These are phyloP conservation scores for Ophion ventricosus DNA, from an alignment of 2,888 invertebrate genomes.

Conservation along the genomic window DNA sequence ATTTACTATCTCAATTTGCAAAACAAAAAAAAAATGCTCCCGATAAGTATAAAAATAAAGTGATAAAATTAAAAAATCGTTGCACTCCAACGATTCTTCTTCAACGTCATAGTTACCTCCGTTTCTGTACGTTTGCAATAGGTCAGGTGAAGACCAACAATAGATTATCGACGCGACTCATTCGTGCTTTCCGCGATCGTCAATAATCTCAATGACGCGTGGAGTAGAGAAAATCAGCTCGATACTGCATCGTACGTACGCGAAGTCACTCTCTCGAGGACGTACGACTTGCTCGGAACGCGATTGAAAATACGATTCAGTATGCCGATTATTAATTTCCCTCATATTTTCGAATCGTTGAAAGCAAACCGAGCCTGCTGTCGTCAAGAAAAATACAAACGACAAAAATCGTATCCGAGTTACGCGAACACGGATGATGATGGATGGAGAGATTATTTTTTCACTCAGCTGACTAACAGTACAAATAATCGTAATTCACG, in stretches of 20 bases:
- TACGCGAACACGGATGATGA: background rate
- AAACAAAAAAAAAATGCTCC: no score
- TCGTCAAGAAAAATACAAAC: no score
- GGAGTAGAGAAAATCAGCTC: background rate
- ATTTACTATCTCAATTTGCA: no score
- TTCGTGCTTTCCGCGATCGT: background rate
- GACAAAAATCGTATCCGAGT: background rate
- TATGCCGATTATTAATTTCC: no score
- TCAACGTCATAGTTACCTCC: no score
- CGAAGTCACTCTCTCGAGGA: background rate
- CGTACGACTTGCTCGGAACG: background rate
- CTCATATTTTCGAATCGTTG: no score
- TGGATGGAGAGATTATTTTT: background rate
- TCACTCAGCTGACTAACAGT: background rate
- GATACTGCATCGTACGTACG: background rate
- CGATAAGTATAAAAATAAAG: no score
- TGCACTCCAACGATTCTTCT: no score
- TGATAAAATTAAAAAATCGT: no score
- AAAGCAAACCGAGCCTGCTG: no score
- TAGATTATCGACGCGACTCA: slow-evolving; percentile 8
- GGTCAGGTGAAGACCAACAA: slow-evolving; percentile 16
- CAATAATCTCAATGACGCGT: slow-evolving; percentile 39
- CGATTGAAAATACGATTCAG: background rate
- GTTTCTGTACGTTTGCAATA: no score
- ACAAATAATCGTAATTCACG: background rate